Evolutionary conservation across 2,797 vertebrate species (phyloP).

Genomic region (Rhincodon typus): DNA sequence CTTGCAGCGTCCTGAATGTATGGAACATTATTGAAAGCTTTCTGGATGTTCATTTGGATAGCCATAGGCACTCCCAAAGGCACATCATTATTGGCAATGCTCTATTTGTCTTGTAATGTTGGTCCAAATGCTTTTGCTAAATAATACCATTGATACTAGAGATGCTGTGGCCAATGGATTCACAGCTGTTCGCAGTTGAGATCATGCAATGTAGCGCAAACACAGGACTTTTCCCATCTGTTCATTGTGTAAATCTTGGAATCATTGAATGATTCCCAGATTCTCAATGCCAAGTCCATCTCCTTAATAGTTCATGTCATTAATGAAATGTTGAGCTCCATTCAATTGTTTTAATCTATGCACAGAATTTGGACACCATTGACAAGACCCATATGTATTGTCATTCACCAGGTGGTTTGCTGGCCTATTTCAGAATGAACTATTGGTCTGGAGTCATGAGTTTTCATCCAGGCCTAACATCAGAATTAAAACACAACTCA

Average conservation of each 20-base stretch:
- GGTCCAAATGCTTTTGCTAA: not conserved
- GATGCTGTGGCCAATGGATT: not conserved
- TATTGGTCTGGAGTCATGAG: too few species aligned
- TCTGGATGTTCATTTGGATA: not conserved
- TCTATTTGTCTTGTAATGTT: not conserved
- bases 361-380: not conserved
- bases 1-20: not conserved
- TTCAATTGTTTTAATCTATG: not conserved
- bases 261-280: not conserved
- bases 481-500: not conserved
- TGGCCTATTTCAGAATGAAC: not conserved
- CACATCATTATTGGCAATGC: not conserved
- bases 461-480: not conserved
- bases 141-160: not conserved
- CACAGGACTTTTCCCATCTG: not conserved
- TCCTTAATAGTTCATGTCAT: not conserved
- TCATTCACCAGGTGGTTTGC: not conserved
- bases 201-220: not conserved
- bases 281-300: not conserved
- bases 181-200: not conserved
- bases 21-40: too few species aligned
- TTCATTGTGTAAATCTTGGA: not conserved
- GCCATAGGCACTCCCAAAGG: not conserved
- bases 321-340: not conserved
- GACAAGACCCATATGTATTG: not conserved